A percentile compares a stretch with the other conserved stretches of the same genome.
Conservation (phyloP, 2,797 vertebrate genomes). For the Falco rusticolus region DNA sequence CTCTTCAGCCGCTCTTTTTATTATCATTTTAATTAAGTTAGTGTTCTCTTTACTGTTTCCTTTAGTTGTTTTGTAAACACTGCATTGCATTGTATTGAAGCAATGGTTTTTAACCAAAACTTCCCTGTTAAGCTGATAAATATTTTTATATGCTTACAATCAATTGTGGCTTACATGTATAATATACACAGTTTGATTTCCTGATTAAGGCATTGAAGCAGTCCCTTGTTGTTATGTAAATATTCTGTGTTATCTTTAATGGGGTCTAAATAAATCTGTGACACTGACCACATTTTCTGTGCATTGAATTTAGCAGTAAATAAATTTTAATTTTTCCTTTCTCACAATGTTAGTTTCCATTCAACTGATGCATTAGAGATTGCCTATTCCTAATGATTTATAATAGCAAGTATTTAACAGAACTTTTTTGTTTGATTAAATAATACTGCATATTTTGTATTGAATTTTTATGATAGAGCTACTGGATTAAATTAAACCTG, state of each 20-base stretch:
- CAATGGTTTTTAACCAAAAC: background rate
- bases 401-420: background rate
- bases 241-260: background rate
- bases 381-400: slow-evolving; percentile 12
- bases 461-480: background rate
- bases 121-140: background rate
- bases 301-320: background rate
- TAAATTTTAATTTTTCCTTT: slow-evolving; percentile 44
- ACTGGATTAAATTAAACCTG: background rate
- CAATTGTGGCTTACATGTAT: background rate
- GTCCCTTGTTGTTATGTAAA: slow-evolving; percentile 16
- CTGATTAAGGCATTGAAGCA: background rate
- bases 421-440: slow-evolving; percentile 34
- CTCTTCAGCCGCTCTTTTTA: background rate
- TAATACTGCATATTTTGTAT: background rate
- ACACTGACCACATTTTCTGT: slow-evolving; percentile 11
- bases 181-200: background rate
- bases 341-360: slow-evolving; percentile 12
- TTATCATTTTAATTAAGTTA: background rate
- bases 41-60: background rate
- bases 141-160: background rate
- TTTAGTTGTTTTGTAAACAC: background rate
- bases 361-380: slow-evolving; percentile 8
- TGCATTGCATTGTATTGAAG: background rate
- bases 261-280: slow-evolving; percentile 25